Base-by-base conservation (phyloP, 2,888 invertebrate genomes). In the Platycnemis pennipes region DNA sequence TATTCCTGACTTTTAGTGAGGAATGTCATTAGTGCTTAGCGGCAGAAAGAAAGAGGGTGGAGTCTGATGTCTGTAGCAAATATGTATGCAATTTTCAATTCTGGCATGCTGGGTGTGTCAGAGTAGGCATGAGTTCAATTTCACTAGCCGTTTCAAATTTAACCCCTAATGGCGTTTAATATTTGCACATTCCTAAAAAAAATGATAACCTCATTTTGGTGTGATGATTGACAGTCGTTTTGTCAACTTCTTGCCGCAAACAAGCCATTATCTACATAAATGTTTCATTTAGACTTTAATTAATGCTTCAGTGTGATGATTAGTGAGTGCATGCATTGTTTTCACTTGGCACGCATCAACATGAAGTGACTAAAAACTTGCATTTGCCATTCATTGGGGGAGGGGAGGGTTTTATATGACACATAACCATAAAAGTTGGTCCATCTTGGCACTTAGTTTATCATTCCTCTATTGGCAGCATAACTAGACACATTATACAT, bases 401-500 rank as follows among this genome's bases (percentile, higher is more conserved):
- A 91, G 91, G 63, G 91, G 69, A 91, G 63, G 91, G 91, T 91
- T 91, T 69, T 63, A 69, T 63, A 42, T 11, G 42, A 63, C 45
- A 69, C 42, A 26, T 63, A 44, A 31, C 63, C 91, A 69, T 13
- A 91, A 69, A 45, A 45, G 91, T 63, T 91, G 63, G 42, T 63
- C 91, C 46, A 44, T 63, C 91, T 91, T 91, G 91, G 91, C 91
- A 91, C 91, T 91, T 22, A 63, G 91, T 91, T 91, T 63, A 91
- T 91, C 91, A 91, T 91, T 91, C 91, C 91, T 91, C 91, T n/a
- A 56, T 69, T 91, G 91, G 91, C 91, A 91, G 91, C 91, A 69
- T 91, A 91, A 91, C 91, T 91, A 42, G 26, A 91, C 91, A 91
- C 63, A 63, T 63, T 91, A 91, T 91, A 69, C 91, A 91, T 91